Evolutionary conservation across 2,888 invertebrate species (phyloP), one percentile per base, ranked within the genome.

Genomic region (Sinotaia quadrata): DNA sequence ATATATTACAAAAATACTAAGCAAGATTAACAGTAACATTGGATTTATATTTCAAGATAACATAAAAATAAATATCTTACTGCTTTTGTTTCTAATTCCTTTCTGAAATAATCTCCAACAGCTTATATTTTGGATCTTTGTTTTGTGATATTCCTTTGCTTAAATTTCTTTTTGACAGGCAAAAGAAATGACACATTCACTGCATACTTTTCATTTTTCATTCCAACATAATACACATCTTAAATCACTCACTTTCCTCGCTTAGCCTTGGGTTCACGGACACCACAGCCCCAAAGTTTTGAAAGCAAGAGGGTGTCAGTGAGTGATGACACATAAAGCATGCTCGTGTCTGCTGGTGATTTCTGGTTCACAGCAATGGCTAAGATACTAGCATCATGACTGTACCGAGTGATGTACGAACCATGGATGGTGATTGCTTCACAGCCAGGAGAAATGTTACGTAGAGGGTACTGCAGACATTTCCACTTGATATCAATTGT

Each of bases 361-460:
- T 75, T 80, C 75, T 85, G 85, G 76, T 87, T 87, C 74, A 84
- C 81, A 52, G 84, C 86, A 33, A 87, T 78, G 29, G 86, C 85
- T 7, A 87, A 69, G 60, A 87, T 79, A 72, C 84, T 84, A 36
- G 84, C 85, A 75, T 83, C 84, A 58, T 77, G 77, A 18, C 83
- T 79, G 67, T 81, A 82, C 54, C 77, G 75, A 5, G 78, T 68
- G 0, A 84, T 71, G 54, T 82, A 84, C 5, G 85, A 78, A 21
- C 85, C 85, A 5, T 69, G 68, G 29, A 79, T 73, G 37, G 70
- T 72, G 68, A 85, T 75, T n/a, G 83, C 75, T 62, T 78, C 76
- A 75, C 79, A 81, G 7, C 71, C 71, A 24, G 77, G 73, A 36
- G 78, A 76, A 69, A 83, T 81, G 58, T 77, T 77, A 34, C 70